These are phyloP conservation scores for Prunella strophiata DNA, from an alignment of 2,797 vertebrate genomes.

Conservation along the genomic window DNA sequence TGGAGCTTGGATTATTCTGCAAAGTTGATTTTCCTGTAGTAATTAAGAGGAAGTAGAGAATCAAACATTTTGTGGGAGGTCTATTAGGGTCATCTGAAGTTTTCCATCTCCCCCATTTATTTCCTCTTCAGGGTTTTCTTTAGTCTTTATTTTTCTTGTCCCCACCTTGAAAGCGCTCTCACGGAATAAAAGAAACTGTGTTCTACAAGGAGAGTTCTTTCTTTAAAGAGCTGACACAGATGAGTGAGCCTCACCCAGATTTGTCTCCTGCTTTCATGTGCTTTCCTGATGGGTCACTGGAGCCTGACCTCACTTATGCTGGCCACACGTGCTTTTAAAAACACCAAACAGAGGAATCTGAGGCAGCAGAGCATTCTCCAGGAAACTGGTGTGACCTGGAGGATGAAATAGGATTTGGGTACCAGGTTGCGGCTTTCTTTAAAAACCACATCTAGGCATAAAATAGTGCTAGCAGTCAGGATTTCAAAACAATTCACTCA, in stretches of 20 bases:
- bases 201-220: slow-evolving; percentile 5
- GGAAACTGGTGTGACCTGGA: background rate
- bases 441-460: background rate
- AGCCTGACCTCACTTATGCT: slow-evolving; percentile 2
- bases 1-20: background rate
- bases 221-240: background rate
- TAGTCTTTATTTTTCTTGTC: background rate
- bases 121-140: background rate
- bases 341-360: background rate
- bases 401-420: background rate
- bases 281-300: slow-evolving; percentile 5
- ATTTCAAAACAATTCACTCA: background rate
- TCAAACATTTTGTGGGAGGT: background rate
- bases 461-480: background rate
- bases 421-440: background rate
- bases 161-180: background rate
- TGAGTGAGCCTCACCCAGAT: slow-evolving; percentile 26
- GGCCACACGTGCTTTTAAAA: background rate
- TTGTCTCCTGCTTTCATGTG: slow-evolving; percentile 5
- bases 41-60: background rate
- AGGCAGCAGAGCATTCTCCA: background rate
- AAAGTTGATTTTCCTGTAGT: background rate
- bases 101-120: background rate
- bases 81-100: background rate
- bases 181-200: background rate